phyloP scores from a whole-genome alignment of 2,113 vertebrate genomes.

The Anhinga anhinga region DNA sequence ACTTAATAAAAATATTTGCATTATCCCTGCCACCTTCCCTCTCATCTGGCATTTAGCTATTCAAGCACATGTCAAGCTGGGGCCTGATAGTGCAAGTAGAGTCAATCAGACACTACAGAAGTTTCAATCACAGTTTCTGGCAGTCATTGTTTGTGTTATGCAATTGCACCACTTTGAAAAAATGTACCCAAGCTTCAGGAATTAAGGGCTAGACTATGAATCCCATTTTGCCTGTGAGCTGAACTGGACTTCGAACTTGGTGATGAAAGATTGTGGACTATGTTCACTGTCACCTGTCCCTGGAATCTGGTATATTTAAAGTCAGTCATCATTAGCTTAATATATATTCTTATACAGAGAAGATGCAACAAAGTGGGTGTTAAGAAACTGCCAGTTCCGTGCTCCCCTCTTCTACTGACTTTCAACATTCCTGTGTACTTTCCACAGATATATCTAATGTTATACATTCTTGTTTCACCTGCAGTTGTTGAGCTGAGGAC shows the following conservation, averaged over 20 bases:
- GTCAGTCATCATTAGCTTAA: neutral
- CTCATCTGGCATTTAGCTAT: slow-evolving; percentile 6
- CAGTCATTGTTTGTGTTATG: slow-evolving; percentile 6
- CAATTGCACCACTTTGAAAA: slow-evolving; percentile 23
- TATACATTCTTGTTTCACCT: neutral
- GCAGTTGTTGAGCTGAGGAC: neutral
- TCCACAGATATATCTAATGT: neutral
- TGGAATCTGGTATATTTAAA: neutral
- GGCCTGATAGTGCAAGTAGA: slow-evolving; percentile 47
- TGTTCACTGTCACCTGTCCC: neutral
- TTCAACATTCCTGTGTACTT: neutral
- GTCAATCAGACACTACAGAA: neutral
- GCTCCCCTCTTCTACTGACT: neutral
- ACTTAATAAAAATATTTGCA: slow-evolving; percentile 5
- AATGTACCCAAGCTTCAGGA: neutral
- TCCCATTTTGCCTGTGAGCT: neutral
- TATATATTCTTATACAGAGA: neutral
- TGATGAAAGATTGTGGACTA: neutral
- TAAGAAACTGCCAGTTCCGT: neutral
- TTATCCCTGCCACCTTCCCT: neutral
- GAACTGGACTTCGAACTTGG: neutral
- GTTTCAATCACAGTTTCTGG: slow-evolving; percentile 13
- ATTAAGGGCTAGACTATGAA: neutral
- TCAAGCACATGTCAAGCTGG: neutral
- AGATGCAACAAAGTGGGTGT: neutral